These are phyloP conservation scores for Mobula hypostoma DNA, from an alignment of 2,113 vertebrate genomes.

Conservation along the genomic window DNA sequence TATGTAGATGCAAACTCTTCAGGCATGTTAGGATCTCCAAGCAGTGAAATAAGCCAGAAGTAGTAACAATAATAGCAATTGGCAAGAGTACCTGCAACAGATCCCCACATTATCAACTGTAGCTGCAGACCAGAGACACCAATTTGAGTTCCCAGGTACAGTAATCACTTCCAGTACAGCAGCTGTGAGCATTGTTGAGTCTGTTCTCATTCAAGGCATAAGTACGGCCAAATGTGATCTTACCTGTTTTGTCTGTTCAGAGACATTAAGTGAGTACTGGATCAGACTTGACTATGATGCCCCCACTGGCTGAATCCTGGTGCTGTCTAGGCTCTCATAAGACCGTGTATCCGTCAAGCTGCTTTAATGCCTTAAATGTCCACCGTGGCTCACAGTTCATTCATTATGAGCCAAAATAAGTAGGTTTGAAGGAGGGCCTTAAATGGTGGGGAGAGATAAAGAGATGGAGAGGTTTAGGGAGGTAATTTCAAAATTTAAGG, in stretches of 20 bases:
- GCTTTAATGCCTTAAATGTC: too few relatives aligned
- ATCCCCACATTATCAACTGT: background rate
- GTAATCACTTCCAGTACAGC: background rate
- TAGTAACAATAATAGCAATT: background rate
- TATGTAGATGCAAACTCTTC: too few relatives aligned
- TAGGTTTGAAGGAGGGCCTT: background rate
- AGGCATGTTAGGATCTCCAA: background rate
- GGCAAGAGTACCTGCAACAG: too few relatives aligned
- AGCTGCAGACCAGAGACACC: background rate
- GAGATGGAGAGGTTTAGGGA: background rate
- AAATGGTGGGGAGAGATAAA: background rate
- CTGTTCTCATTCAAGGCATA: background rate
- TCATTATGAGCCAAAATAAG: background rate
- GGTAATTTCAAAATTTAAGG: background rate
- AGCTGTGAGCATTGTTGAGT: background rate
- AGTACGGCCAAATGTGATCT: background rate
- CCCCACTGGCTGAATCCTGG: background rate
- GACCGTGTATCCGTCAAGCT: too few relatives aligned
- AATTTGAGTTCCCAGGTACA: background rate
- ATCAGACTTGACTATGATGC: background rate
- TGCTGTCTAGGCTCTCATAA: background rate
- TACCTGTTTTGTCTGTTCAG: background rate
- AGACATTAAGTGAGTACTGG: too few relatives aligned
- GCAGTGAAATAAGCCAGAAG: background rate
- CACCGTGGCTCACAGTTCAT: too few relatives aligned